phyloP scores from a whole-genome alignment of 2,797 vertebrate genomes.

The Hemibagrus guttatus region DNA sequence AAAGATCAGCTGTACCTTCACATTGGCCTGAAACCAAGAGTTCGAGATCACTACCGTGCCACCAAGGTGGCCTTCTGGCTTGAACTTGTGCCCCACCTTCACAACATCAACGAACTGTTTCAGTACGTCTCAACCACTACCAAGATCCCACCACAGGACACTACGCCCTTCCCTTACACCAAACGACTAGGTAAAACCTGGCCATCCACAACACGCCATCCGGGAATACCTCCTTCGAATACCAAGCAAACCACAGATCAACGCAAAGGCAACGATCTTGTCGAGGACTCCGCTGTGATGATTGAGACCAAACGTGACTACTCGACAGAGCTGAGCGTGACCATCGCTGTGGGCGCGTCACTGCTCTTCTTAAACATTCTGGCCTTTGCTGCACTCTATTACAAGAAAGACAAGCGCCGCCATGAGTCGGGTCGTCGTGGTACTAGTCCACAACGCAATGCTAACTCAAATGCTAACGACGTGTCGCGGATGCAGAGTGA shows the following conservation, averaged over 20 bases:
- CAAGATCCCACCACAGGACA: constrained; percentile 91
- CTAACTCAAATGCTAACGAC: constrained; percentile 80
- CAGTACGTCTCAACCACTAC: constrained; percentile 96
- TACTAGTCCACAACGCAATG: constrained; percentile 84
- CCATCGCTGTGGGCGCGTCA: constrained; percentile 91
- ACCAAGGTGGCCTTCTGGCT: constrained; percentile 98
- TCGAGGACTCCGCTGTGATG: constrained; percentile 84
- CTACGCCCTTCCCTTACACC: constrained; percentile 92
- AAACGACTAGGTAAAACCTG: constrained; percentile 88
- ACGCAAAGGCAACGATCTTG: constrained; percentile 75
- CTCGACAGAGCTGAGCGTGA: constrained; percentile 91
- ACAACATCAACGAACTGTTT: constrained; percentile 96
- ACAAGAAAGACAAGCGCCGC: constrained; percentile 94
- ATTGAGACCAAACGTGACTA: constrained; percentile 94
- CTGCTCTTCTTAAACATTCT: constrained; percentile 93
- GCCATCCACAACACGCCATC: constrained; percentile 93
- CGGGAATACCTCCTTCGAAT: constrained; percentile 84
- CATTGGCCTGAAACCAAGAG: constrained; percentile 91
- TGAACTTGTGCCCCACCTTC: constrained; percentile 91
- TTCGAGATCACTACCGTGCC: constrained; percentile 93
- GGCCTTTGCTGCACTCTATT: constrained; percentile 92
- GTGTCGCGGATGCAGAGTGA: constrained; percentile 89
- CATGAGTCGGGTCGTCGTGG: constrained; percentile 87
- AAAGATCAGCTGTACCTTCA: constrained; percentile 96
- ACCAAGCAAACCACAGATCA: constrained; percentile 88